Percentiles rank a stretch among this genome's conserved stretches.
Conservation (phyloP, 2,113 vertebrate species). For the Toxotes chatareus region DNA sequence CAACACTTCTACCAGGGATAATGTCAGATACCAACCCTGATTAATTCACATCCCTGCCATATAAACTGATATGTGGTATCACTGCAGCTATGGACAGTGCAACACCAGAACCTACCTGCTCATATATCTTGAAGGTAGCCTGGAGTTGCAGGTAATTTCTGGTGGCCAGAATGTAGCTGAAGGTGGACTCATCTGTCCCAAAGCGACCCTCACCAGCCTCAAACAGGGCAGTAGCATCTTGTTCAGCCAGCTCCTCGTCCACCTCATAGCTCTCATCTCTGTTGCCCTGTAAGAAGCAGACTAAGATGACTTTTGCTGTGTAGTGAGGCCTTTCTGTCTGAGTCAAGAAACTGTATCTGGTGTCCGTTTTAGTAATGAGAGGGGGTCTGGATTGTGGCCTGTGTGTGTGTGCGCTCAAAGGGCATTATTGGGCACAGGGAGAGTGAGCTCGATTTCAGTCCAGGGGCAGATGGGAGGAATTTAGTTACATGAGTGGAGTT, state of each 20-base stretch:
- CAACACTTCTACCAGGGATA: neutral
- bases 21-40: neutral
- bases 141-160: slow-evolving; percentile 87
- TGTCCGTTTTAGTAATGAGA: slow-evolving; percentile 44
- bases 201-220: slow-evolving; percentile 85
- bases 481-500: slow-evolving; percentile 39
- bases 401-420: slow-evolving; percentile 33
- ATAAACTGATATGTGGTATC: neutral
- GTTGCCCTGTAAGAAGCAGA: slow-evolving; percentile 73
- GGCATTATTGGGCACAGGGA: slow-evolving; percentile 36
- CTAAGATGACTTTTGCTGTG: neutral
- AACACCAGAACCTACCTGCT: slow-evolving; percentile 76
- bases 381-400: slow-evolving; percentile 44
- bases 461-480: slow-evolving; percentile 13
- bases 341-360: slow-evolving; percentile 40
- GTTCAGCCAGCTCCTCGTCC: slow-evolving; percentile 83
- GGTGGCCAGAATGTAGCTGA: slow-evolving; percentile 82
- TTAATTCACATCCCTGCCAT: neutral
- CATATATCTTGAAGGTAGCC: slow-evolving; percentile 85
- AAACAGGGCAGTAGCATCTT: slow-evolving; percentile 80
- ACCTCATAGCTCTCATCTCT: slow-evolving; percentile 85
- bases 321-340: slow-evolving; percentile 39
- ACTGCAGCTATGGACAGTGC: neutral
- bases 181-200: slow-evolving; percentile 87
- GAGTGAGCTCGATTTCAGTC: slow-evolving; percentile 62